Percentiles rank a stretch among this genome's conserved stretches.
These are phyloP conservation scores for Sarotherodon lohbergeri DNA, from an alignment of 2,113 vertebrate species.

Conservation along the genomic window DNA sequence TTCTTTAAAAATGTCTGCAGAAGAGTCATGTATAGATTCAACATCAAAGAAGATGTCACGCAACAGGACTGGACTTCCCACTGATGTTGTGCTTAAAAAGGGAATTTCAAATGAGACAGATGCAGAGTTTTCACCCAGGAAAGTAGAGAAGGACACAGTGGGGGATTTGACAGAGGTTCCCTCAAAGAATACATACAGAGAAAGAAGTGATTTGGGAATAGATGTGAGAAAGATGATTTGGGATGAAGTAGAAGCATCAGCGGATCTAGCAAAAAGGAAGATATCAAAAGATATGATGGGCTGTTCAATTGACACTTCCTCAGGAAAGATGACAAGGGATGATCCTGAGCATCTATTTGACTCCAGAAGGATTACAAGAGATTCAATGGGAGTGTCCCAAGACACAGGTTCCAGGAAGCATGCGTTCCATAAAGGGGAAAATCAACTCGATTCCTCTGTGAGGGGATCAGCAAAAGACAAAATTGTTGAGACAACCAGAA, in stretches of 20 bases:
- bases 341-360: constrained; percentile 39
- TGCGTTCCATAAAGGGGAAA: constrained; percentile 26
- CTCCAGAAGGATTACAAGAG: constrained; percentile 36
- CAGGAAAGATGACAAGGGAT: constrained; percentile 43
- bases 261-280: constrained; percentile 9
- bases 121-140: constrained; percentile 14
- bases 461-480: constrained; percentile 33
- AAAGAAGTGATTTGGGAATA: constrained; percentile 39
- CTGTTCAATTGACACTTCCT: constrained; percentile 36
- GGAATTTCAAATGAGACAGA: constrained; percentile 34
- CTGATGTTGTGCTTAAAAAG: constrained; percentile 29
- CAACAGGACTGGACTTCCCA: constrained; percentile 28
- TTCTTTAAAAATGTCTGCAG: constrained; percentile 16
- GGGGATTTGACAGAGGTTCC: constrained; percentile 37
- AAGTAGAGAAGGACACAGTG: constrained; percentile 23
- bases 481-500: constrained; percentile 6
- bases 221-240: constrained; percentile 49
- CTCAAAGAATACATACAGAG: constrained; percentile 36
- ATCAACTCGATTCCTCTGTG: constrained; percentile 28
- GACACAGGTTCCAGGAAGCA: constrained; percentile 37
- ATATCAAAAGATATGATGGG: constrained; percentile 49
- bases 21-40: constrained; percentile 13
- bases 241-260: constrained; percentile 47
- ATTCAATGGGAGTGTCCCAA: constrained; percentile 38
- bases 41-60: constrained; percentile 25